Percentiles rank a stretch among this genome's conserved stretches.
These are phyloP conservation scores for Edolisoma coerulescens DNA, from an alignment of 2,113 vertebrate species.

Conservation along the genomic window DNA sequence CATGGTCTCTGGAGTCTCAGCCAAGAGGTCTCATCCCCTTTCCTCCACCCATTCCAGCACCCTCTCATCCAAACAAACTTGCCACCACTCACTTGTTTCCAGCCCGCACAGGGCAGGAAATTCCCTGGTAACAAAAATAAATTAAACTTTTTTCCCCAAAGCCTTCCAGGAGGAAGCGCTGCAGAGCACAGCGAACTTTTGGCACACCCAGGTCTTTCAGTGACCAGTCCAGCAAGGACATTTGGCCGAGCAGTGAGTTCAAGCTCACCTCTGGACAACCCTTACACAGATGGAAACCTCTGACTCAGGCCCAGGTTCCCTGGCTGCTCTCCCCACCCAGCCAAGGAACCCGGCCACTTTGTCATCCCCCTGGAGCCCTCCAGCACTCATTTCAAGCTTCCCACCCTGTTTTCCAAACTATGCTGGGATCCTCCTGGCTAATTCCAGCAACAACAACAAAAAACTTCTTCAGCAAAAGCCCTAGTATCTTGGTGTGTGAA, in stretches of 20 bases:
- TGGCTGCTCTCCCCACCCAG: slow-evolving; percentile 12
- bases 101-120: not conserved
- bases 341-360: slow-evolving; percentile 35
- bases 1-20: not conserved
- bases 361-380: slow-evolving; percentile 37
- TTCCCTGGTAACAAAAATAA: not conserved
- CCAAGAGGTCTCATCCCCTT: not conserved
- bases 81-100: not conserved
- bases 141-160: not conserved
- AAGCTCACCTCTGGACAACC: slow-evolving; percentile 68
- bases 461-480: not conserved
- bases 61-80: not conserved
- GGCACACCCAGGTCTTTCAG: not conserved
- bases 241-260: not conserved
- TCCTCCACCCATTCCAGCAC: not conserved
- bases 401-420: slow-evolving; percentile 22
- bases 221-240: not conserved
- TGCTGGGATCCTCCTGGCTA: not conserved
- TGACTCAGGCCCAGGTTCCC: slow-evolving; percentile 54
- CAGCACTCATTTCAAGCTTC: not conserved
- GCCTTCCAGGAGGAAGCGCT: not conserved
- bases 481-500: not conserved
- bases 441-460: not conserved
- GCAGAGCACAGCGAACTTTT: not conserved
- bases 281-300: slow-evolving; percentile 54